A percentile compares a stretch with the other conserved stretches of the same genome.
Conservation (phyloP, 2,113 vertebrate genomes). For the Enhydra lutris region DNA sequence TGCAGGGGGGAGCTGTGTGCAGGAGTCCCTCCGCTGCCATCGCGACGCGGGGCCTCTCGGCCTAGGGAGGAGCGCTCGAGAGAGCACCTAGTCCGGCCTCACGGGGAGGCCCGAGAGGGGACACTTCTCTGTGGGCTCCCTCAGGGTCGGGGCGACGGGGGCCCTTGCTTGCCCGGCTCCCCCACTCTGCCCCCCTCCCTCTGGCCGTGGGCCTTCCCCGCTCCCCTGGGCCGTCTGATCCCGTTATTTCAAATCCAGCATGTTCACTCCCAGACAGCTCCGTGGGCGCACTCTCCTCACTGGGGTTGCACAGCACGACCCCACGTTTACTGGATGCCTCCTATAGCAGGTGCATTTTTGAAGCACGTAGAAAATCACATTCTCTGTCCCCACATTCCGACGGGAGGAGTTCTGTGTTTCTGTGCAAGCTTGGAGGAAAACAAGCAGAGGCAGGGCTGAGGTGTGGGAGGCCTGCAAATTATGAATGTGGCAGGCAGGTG, state of each 20-base stretch:
- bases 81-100: not conserved
- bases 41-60: not conserved
- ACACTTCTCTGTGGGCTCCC: too few species aligned
- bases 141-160: fast-evolving
- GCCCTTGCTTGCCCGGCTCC: not conserved
- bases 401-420: not conserved
- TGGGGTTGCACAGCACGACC: not conserved
- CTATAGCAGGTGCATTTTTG: not conserved
- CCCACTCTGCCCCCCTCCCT: fast-evolving
- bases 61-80: fast-evolving
- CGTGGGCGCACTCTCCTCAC: too few species aligned
- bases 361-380: not conserved
- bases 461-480: not conserved
- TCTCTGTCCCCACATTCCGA: not conserved
- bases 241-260: not conserved
- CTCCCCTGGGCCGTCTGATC: not conserved
- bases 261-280: not conserved
- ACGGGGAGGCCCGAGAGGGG: not conserved
- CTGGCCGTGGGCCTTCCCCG: not conserved
- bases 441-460: not conserved
- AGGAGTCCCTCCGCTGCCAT: not conserved
- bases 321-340: not conserved
- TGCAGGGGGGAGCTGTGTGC: not conserved
- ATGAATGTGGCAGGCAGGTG: not conserved
- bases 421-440: not conserved